Conservation (phyloP, 53 echinoderm and acorn worm species). For the Astropecten irregularis region DNA sequence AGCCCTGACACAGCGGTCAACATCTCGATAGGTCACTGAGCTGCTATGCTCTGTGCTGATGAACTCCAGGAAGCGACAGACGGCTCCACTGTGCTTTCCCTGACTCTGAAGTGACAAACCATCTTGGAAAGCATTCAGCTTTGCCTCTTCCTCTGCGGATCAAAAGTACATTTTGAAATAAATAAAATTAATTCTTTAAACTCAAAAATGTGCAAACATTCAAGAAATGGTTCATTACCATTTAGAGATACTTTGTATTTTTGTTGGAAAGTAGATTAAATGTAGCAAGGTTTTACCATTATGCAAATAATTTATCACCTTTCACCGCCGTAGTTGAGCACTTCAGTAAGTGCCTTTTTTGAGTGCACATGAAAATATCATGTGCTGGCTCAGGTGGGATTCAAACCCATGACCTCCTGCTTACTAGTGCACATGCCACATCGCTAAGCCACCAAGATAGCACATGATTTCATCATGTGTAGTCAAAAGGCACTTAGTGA, state of each 20-base stretch:
- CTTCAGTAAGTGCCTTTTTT: no score
- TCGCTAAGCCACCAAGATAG: no score
- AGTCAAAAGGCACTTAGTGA: no score
- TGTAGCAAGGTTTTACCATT: neutral
- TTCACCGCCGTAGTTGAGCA: no score
- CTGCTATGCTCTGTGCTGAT: slow-evolving; percentile 6
- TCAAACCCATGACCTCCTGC: no score
- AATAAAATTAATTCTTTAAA: neutral
- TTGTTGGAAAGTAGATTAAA: neutral
- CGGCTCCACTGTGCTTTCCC: slow-evolving; percentile 21
- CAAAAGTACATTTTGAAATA: neutral
- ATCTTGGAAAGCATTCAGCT: slow-evolving; percentile 11
- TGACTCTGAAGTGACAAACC: neutral
- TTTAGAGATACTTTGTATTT: neutral
- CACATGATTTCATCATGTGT: no score
- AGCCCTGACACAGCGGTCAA: neutral
- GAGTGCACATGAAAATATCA: no score
- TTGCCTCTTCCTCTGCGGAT: slow-evolving; percentile 14
- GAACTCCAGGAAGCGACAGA: slow-evolving; percentile 24
- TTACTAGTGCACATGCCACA: no score
- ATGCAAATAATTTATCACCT: neutral
- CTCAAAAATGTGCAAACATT: neutral
- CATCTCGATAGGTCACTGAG: neutral
- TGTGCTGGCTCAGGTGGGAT: no score
- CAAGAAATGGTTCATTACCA: neutral